Evolutionary conservation across 2,113 vertebrate species (phyloP).

Genomic region (Heterocephalus glaber): DNA sequence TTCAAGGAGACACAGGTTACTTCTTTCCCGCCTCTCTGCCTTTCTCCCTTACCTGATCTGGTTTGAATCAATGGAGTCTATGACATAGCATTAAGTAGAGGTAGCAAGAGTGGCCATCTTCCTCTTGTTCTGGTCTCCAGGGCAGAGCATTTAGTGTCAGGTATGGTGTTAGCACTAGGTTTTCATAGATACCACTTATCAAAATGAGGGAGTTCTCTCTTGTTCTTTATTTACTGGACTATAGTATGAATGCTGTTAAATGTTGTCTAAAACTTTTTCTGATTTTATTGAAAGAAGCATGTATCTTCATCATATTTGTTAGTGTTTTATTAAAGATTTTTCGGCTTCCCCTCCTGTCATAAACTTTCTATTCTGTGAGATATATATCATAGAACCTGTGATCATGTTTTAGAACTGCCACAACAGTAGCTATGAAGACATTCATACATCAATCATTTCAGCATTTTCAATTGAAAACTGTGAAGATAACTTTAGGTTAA

Average conservation of each 20-base stretch:
- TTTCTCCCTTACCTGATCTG: neutral
- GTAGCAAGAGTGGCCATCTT: neutral
- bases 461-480: neutral
- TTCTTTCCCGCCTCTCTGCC: neutral
- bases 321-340: neutral
- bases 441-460: neutral
- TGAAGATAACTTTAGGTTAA: neutral
- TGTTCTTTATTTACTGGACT: neutral
- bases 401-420: neutral
- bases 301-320: neutral
- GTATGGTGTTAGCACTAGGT: neutral
- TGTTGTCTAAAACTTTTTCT: neutral
- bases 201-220: neutral
- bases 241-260: neutral
- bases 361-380: neutral
- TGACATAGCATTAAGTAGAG: neutral
- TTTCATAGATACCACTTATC: neutral
- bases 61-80: neutral
- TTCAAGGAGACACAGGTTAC: neutral
- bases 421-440: neutral
- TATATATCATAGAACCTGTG: neutral
- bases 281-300: neutral
- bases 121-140: neutral
- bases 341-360: neutral
- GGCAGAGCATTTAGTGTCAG: neutral